These are phyloP conservation scores for Chloropsis hardwickii DNA, from an alignment of 2,113 vertebrate genomes.

Conservation along the genomic window DNA sequence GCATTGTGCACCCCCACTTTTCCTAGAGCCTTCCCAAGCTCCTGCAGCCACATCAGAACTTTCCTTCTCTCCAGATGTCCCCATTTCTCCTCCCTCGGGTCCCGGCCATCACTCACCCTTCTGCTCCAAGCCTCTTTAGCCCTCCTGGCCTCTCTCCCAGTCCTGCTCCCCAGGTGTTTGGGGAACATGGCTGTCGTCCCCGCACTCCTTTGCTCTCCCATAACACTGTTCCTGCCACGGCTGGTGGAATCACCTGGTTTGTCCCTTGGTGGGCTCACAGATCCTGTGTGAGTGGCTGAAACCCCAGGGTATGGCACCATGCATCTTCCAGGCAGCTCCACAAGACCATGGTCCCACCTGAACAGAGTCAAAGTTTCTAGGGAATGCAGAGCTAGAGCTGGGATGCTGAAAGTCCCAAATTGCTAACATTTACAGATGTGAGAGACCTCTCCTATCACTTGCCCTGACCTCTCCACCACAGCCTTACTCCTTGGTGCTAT, in stretches of 20 bases:
- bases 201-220: not conserved
- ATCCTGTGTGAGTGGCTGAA: not conserved
- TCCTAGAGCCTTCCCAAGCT: not conserved
- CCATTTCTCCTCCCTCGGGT: not conserved
- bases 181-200: not conserved
- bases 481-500: not conserved
- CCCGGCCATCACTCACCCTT: not conserved
- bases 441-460: not conserved
- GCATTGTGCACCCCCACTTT: not conserved
- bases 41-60: not conserved
- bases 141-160: not conserved
- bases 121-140: not conserved
- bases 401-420: not conserved
- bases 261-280: not conserved
- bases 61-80: not conserved
- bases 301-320: not conserved
- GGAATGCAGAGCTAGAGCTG: not conserved
- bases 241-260: not conserved
- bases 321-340: not conserved
- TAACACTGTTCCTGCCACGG: fast-evolving
- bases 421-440: no score
- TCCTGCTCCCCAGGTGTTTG: not conserved
- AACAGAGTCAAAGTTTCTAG: not conserved
- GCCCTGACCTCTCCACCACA: not conserved
- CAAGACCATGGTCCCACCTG: not conserved